Evolutionary conservation across 2,113 vertebrate genomes (phyloP).

Genomic region (Macrotis lagotis): DNA sequence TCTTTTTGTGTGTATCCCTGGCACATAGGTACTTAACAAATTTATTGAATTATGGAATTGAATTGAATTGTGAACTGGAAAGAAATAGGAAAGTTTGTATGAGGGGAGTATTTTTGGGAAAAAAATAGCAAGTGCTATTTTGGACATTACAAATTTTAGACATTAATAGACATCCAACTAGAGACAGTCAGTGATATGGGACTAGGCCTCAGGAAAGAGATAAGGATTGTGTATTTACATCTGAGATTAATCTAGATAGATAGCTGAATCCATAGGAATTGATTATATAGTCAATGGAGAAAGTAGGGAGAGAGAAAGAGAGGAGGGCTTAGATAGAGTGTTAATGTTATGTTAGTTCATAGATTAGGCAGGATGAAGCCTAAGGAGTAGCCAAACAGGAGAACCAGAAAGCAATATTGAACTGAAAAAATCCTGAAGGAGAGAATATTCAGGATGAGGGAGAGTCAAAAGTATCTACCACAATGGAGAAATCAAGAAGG

Average conservation of each 20-base stretch:
- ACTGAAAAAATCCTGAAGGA: not conserved
- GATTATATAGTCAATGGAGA: not conserved
- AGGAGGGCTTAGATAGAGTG: not conserved
- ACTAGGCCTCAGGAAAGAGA: not conserved
- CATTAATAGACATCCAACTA: not conserved
- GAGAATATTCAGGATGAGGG: not conserved
- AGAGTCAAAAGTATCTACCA: not conserved
- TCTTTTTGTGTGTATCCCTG: not conserved
- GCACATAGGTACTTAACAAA: not conserved
- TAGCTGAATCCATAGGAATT: not conserved
- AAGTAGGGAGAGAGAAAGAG: not conserved
- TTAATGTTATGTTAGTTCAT: not conserved
- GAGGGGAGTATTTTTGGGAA: not conserved
- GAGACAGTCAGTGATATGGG: not conserved
- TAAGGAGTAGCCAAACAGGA: not conserved
- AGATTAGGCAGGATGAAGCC: not conserved
- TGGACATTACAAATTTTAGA: not conserved
- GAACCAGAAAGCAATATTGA: not conserved
- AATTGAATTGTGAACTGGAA: not conserved
- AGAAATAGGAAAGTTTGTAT: not conserved
- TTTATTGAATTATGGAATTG: not conserved
- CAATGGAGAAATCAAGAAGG: not conserved
- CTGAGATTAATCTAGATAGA: not conserved
- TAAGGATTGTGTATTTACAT: not conserved
- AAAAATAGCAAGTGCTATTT: not conserved